These are phyloP conservation scores for Uropsilus gracilis DNA, from an alignment of 2,113 vertebrate species.

Conservation along the genomic window DNA sequence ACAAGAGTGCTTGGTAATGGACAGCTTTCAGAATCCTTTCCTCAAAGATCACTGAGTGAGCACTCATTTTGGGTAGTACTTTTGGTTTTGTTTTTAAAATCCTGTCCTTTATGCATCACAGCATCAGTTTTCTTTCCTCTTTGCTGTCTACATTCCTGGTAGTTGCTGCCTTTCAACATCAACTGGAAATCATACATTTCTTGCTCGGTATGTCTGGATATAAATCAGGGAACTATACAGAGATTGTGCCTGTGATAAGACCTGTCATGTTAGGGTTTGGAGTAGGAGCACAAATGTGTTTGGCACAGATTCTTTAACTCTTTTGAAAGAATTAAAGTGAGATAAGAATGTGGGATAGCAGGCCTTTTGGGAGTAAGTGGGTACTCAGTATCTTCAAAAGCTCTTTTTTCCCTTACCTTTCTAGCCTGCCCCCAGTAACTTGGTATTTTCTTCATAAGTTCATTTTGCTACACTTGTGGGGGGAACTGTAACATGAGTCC, in stretches of 20 bases:
- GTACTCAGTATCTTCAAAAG: neutral
- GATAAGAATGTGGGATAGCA: neutral
- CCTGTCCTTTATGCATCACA: neutral
- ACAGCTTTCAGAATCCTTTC: neutral
- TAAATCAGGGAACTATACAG: neutral
- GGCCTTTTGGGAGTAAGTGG: neutral
- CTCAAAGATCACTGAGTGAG: neutral
- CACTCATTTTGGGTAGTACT: neutral
- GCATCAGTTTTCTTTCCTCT: conserved; percentile 75
- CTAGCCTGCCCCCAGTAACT: neutral
- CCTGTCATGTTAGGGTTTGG: neutral
- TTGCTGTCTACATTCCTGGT: conserved; percentile 74
- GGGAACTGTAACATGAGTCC: neutral
- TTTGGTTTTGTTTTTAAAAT: neutral
- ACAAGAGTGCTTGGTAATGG: neutral
- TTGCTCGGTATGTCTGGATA: conserved; percentile 63
- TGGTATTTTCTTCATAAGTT: neutral
- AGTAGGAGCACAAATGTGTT: neutral
- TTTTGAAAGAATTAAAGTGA: neutral
- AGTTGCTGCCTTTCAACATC: conserved; percentile 77
- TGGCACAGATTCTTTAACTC: neutral
- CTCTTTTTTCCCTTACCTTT: neutral
- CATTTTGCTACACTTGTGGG: neutral
- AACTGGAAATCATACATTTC: conserved; percentile 68
- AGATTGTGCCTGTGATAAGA: neutral